Conservation (phyloP, 2,113 vertebrate genomes). For the Passer domesticus region DNA sequence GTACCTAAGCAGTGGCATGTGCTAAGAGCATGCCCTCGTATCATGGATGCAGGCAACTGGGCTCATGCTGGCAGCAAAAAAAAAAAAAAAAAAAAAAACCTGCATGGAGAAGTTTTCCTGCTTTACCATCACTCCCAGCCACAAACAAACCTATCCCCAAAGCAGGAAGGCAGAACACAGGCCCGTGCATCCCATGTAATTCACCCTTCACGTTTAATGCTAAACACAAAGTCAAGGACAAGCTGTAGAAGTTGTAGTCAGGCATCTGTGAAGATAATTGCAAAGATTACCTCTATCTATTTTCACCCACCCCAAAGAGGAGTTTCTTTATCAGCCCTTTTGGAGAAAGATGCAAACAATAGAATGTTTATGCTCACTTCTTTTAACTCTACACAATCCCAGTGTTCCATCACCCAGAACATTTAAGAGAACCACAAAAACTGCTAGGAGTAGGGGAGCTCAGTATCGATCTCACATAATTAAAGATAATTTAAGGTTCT, state of each 20-base stretch:
- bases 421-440: neutral
- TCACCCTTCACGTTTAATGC: neutral
- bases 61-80: neutral
- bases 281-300: neutral
- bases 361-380: neutral
- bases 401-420: neutral
- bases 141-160: neutral
- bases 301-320: neutral
- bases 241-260: neutral
- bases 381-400: neutral
- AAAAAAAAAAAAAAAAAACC: neutral
- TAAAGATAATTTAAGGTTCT: neutral
- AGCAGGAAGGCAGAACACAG: neutral
- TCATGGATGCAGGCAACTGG: neutral
- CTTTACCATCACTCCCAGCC: neutral
- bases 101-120: neutral
- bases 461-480: neutral
- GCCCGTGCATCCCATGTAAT: rapidly evolving
- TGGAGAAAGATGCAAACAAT: neutral
- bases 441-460: neutral
- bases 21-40: neutral
- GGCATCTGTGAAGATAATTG: neutral
- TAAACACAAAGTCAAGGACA: neutral
- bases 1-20: neutral
- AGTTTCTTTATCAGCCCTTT: neutral